phyloP scores from a whole-genome alignment of 2,888 invertebrate species.

The Agrotis ipsilon region DNA sequence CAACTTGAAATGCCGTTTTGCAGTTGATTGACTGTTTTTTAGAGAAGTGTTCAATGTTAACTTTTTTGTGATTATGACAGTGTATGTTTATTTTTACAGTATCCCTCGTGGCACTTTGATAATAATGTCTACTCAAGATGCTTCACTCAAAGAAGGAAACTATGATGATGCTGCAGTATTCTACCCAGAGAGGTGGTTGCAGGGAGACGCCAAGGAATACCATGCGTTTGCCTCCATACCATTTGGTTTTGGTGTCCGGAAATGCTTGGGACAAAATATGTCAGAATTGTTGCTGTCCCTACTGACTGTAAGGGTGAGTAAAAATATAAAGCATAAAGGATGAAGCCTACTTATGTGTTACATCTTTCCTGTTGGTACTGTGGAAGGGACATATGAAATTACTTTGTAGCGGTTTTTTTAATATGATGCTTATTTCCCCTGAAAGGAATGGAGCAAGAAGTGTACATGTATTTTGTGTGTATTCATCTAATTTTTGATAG shows the following conservation, averaged over 20 bases:
- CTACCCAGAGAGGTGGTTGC: constrained; percentile 92
- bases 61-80: too few relatives aligned
- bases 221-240: constrained; percentile 92
- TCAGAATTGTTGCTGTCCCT: constrained; percentile 92
- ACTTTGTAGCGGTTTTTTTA: too few relatives aligned
- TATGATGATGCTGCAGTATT: constrained; percentile 92
- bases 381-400: too few relatives aligned
- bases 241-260: constrained; percentile 92
- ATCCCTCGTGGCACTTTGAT: constrained; percentile 92
- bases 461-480: too few relatives aligned
- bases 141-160: constrained; percentile 92
- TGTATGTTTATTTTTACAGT: constrained; percentile 66
- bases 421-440: not conserved
- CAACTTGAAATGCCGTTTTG: too few relatives aligned
- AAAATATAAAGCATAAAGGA: not conserved
- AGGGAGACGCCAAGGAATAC: constrained; percentile 79
- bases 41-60: too few relatives aligned
- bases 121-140: constrained; percentile 92
- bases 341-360: too few relatives aligned
- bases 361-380: too few relatives aligned
- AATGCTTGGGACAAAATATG: constrained; percentile 92
- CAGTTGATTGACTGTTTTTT: too few relatives aligned
- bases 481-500: not conserved
- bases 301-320: constrained; percentile 90
- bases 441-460: not conserved